Base-by-base conservation (phyloP, 2,113 vertebrate genomes). In the Ammodytes dubius region DNA sequence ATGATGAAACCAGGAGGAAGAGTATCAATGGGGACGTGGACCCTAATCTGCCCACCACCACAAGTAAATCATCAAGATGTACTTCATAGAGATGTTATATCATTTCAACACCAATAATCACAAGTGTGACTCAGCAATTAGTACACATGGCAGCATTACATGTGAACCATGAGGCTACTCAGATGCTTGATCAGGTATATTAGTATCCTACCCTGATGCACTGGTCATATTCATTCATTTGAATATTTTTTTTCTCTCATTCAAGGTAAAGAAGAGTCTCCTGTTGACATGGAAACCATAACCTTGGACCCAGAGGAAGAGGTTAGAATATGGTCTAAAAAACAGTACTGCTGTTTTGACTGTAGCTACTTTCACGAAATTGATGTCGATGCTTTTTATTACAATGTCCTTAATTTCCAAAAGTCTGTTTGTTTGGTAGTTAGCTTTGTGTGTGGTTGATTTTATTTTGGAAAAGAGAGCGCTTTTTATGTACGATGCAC, bases 271-370 rank as follows among this genome's bases (percentile, higher is more conserved):
- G 96, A 95, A 46, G 98, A 98, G 90, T 96, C 95, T 8, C 97
- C 98, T 14, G 98, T 99, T 91, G 97, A 99, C 84, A 98, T 99
- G 96, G 98, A 99, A 57, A 96, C 97, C 3, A 97, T 99, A 88
- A 98, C 74, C 70, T 91, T 99, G 92, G 97, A 99, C 86, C 96
- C 96, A 77, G 97, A 99, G 42, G 98, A 98, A 83, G 98, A 99
- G 97, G 98, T 99, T 89, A 96, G 81, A 43, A 15, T 11, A 68
- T 40, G 1, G 1, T 60, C 8, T 57, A 61, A 35, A 27, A 37
- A 19, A 40, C 7, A 7, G 2, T 3, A 27, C 8, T 57, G 9
- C 35, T 45, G 42, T 76, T 43, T 27, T 19, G 40, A 2, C 2
- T 52, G 12, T 27, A 7, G 46, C 57, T 11, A 35, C 35, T 56